Conservation (phyloP, 1,140 invertebrate genomes). For the Mactra quadrangularis region DNA sequence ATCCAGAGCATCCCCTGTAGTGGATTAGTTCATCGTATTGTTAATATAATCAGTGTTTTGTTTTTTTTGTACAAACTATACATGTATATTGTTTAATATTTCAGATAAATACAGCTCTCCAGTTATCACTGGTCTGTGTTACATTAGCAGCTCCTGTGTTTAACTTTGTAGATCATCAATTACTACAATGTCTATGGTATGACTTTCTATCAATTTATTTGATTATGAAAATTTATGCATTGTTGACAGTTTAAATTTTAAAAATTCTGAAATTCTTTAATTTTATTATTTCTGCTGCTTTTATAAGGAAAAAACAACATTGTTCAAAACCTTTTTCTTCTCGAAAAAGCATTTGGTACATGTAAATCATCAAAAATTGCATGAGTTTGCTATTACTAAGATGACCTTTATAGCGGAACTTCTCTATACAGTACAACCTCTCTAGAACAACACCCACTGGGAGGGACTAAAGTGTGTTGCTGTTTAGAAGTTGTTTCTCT, state of each 20-base stretch:
- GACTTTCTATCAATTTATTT: slow-evolving; percentile 2
- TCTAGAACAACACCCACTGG: too few relatives aligned
- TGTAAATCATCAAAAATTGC: neutral
- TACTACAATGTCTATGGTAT: slow-evolving; percentile 91
- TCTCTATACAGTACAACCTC: too few relatives aligned
- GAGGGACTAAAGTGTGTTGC: too few relatives aligned
- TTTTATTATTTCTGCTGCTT: neutral
- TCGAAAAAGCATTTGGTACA: neutral
- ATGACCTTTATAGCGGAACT: too few relatives aligned
- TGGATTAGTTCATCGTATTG: too few relatives aligned
- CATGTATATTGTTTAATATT: too few relatives aligned
- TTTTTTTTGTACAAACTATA: too few relatives aligned
- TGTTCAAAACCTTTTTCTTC: neutral
- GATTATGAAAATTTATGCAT: neutral
- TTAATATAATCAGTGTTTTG: too few relatives aligned
- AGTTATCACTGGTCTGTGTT: slow-evolving; percentile 91
- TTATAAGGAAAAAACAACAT: neutral
- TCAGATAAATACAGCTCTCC: slow-evolving; percentile 92
- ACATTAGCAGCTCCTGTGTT: slow-evolving; percentile 94
- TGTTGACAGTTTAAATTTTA: neutral
- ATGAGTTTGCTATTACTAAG: too few relatives aligned
- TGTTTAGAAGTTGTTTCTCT: too few relatives aligned
- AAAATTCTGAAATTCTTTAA: neutral
- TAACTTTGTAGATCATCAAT: slow-evolving; percentile 89
- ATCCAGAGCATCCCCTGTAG: too few relatives aligned